A percentile compares a stretch with the other conserved stretches of the same genome.
These are phyloP conservation scores for Chloropsis cyanopogon DNA, from an alignment of 2,113 vertebrate species.

Conservation along the genomic window DNA sequence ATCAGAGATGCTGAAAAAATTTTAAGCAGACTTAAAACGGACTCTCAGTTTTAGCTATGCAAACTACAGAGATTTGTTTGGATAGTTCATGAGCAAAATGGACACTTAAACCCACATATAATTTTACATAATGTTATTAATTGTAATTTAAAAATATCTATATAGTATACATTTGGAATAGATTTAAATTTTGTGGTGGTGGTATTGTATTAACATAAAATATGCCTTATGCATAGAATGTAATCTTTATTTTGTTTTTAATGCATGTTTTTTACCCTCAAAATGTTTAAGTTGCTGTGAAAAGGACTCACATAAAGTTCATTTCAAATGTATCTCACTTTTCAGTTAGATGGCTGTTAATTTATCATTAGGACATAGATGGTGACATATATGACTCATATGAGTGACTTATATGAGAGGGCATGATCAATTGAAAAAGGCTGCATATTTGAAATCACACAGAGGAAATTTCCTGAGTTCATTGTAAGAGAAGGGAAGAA, in stretches of 20 bases:
- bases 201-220: background rate
- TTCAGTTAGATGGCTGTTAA: background rate
- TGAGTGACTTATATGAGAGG: background rate
- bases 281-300: background rate
- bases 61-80: background rate
- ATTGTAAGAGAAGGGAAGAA: background rate
- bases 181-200: background rate
- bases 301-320: background rate
- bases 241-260: background rate
- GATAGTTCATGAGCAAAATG: background rate
- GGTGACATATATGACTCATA: background rate
- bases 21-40: background rate
- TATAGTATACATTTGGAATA: background rate
- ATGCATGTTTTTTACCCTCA: background rate
- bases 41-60: background rate
- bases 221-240: background rate
- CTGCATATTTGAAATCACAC: background rate
- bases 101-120: rapidly evolving
- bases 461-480: background rate
- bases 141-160: background rate
- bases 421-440: background rate
- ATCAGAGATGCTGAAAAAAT: background rate
- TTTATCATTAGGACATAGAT: background rate
- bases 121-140: background rate
- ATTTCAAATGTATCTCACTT: background rate